Percentiles rank a stretch among this genome's conserved stretches.
Evolutionary conservation across 2,797 vertebrate species (phyloP).

Genomic region (Sebastes kiyomatsui): DNA sequence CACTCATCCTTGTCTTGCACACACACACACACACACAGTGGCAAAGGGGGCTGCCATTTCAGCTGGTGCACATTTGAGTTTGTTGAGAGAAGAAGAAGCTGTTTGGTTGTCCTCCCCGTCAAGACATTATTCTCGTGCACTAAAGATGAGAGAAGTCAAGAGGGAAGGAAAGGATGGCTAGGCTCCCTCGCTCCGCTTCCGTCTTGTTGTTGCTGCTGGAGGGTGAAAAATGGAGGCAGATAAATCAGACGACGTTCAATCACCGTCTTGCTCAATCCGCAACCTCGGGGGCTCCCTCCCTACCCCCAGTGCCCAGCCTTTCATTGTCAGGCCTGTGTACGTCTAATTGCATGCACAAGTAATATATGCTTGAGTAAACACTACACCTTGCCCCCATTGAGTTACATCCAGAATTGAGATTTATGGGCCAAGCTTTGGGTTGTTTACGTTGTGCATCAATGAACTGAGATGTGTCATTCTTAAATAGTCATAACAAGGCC

Average conservation of each 20-base stretch:
- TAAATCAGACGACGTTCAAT: slow-evolving; percentile 65
- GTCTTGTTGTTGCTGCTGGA: slow-evolving; percentile 50
- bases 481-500: not conserved
- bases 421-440: not conserved
- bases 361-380: slow-evolving; percentile 35
- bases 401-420: not conserved
- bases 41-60: not conserved
- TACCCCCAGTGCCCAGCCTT: slow-evolving; percentile 23
- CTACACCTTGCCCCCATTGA: not conserved
- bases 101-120: slow-evolving; percentile 19
- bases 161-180: slow-evolving; percentile 31
- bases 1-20: not conserved
- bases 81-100: slow-evolving; percentile 26
- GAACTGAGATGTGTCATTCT: not conserved
- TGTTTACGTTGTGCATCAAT: not conserved
- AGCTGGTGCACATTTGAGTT: slow-evolving; percentile 11
- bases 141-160: slow-evolving; percentile 28
- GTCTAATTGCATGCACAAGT: slow-evolving; percentile 44
- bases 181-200: slow-evolving; percentile 28
- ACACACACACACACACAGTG: not conserved
- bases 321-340: slow-evolving; percentile 24
- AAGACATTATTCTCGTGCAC: slow-evolving; percentile 33
- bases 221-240: slow-evolving; percentile 73
- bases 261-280: slow-evolving; percentile 55
- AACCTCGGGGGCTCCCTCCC: slow-evolving; percentile 46